Conservation (phyloP, 2,888 invertebrate species). For the Lamellibrachia columna region DNA sequence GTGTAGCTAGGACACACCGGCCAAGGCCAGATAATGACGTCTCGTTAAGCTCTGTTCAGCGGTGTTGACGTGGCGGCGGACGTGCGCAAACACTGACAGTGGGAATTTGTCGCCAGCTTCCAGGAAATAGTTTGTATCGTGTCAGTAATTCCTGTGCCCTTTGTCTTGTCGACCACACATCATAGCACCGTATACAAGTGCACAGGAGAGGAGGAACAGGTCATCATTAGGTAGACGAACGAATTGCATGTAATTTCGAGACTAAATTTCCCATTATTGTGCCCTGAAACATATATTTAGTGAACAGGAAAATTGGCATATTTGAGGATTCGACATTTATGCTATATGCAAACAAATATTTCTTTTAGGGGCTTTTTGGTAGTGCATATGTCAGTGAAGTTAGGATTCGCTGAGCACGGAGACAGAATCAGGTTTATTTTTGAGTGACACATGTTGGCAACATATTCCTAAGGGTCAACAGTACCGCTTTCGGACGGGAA, state of each 20-base stretch:
- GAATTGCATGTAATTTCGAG: neutral
- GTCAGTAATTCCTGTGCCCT: neutral
- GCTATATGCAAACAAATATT: too few species aligned
- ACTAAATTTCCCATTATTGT: neutral
- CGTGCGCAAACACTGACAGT: neutral
- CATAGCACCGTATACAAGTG: neutral
- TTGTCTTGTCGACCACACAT: neutral
- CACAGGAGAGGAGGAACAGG: neutral
- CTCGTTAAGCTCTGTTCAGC: neutral
- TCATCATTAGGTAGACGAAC: neutral
- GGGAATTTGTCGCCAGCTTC: neutral
- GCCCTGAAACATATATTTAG: too few species aligned
- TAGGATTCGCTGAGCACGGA: too few species aligned
- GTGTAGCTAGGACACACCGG: neutral
- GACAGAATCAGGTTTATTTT: too few species aligned
- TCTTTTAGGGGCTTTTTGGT: too few species aligned
- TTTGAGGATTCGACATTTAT: too few species aligned
- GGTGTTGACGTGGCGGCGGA: neutral
- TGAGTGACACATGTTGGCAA: too few species aligned
- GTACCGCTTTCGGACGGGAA: too few species aligned
- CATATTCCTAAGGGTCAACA: too few species aligned
- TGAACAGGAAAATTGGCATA: neutral
- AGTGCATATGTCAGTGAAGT: too few species aligned
- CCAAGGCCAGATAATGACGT: neutral
- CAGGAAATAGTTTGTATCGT: neutral